Base-by-base conservation (phyloP, 2,797 vertebrate genomes). In the Gastrophryne carolinensis region DNA sequence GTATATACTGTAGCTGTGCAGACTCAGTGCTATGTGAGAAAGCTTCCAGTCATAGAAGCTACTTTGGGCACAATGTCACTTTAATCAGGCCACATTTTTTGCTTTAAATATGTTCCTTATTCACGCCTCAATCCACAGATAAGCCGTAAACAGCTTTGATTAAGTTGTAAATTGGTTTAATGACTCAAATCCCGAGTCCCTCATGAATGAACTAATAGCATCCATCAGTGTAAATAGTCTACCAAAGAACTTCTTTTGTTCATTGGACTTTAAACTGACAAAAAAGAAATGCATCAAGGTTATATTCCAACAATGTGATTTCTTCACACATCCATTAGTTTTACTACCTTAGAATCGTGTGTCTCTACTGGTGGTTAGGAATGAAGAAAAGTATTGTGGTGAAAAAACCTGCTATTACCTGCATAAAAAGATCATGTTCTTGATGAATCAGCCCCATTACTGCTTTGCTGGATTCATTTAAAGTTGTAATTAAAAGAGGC, bases 121-220 rank as follows among this genome's bases (percentile, higher is more conserved):
- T 69, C 52, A 12, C 27, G 32, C 34, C 24, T 57, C 34, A 56
- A 17, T 56, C 35, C 66, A 69, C 35, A 21, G 52, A 57, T 69
- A 56, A 35, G 50, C 34, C 56, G 66, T 69, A 69, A 69, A 69
- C 52, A 23, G 34, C 50, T 54, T 69, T 39, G 24, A 68, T 69
- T 69, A 69, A 41, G 26, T 54, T 69, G 52, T 56, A 69, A 69
- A 69, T 69, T 69, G 65, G 34, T 56, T 69, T 69, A 69, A 69
- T 56, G 66, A 57, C 35, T 69, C 6, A 56, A 69, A 69, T 56
- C 35, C 52, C 52, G 19, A 69, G 35, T 39, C 35, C 26, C 66
- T 68, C 52, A 56, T 57, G 66, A 69, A 69, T 23, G 52, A 69
- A 44, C 35, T 56, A 11, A 54, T 41, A 26, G 49, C 66, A 21